These are phyloP conservation scores for Polia nebulosa DNA, from an alignment of 2,888 invertebrate species.

Conservation along the genomic window DNA sequence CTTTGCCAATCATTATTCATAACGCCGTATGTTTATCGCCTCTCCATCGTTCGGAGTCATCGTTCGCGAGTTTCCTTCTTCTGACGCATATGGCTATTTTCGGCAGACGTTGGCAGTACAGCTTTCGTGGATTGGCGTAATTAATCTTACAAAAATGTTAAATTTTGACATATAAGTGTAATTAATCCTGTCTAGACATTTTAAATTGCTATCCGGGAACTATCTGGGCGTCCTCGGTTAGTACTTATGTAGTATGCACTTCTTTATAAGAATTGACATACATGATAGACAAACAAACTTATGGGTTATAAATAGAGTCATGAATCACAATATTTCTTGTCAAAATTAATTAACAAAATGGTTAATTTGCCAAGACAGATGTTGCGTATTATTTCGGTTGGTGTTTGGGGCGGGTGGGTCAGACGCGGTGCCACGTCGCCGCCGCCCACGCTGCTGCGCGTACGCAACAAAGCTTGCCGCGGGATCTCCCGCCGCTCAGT, in stretches of 20 bases:
- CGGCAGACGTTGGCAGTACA: conserved; percentile 68
- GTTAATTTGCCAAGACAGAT: conserved; percentile 86
- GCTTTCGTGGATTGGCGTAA: conserved; percentile 69
- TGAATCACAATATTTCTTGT: conserved; percentile 64
- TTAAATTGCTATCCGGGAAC: conserved; percentile 42
- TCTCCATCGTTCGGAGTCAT: conserved; percentile 80
- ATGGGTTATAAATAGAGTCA: conserved; percentile 51
- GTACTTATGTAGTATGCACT: conserved; percentile 27
- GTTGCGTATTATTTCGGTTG: conserved; percentile 78
- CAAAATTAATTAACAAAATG: conserved; percentile 78
- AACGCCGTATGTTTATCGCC: conserved; percentile 80
- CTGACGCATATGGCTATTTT: conserved; percentile 87
- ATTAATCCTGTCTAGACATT: conserved; percentile 59
- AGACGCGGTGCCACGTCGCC: conserved; percentile 71
- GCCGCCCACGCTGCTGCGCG: conserved; percentile 83
- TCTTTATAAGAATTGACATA: conserved; percentile 51
- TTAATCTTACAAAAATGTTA: conserved; percentile 66
- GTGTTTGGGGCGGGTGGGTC: conserved; percentile 73
- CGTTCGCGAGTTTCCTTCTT: conserved; percentile 76
- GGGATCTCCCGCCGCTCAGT: conserved; percentile 78
- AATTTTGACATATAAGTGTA: conserved; percentile 63
- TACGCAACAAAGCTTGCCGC: conserved; percentile 83
- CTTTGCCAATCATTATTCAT: conserved; percentile 87
- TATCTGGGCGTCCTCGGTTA: conserved; percentile 19
- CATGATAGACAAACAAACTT: conserved; percentile 42